Conservation (phyloP, 2,888 invertebrate species). For the Himalopsyche tibetana region DNA sequence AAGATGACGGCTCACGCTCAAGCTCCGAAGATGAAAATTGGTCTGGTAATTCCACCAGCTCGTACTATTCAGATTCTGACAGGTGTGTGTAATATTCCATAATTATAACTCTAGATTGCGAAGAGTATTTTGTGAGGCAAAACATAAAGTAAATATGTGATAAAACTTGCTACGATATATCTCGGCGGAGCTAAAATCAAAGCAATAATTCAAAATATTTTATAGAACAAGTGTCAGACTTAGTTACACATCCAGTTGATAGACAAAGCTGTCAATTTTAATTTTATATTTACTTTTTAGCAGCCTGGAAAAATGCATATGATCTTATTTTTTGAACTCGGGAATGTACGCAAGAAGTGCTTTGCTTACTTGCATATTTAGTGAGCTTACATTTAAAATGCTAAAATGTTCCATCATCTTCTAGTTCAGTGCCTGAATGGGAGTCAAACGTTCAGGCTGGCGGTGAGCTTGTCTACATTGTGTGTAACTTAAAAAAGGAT, state of each 20-base stretch:
- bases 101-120: no score
- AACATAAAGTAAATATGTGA: no score
- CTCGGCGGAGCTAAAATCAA: no score
- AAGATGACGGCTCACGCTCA: constrained; percentile 64
- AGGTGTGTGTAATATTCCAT: constrained; percentile 71
- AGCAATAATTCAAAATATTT: no score
- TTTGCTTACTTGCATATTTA: background rate
- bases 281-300: no score
- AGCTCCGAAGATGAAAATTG: constrained; percentile 68
- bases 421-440: constrained; percentile 83
- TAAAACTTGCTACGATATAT: no score
- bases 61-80: constrained; percentile 79
- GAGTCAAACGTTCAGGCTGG: constrained; percentile 80
- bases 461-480: constrained; percentile 83
- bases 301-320: no score
- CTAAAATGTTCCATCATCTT: constrained; percentile 44
- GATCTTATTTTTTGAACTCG: no score
- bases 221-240: no score
- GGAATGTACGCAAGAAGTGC: constrained; percentile 46
- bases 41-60: constrained; percentile 71
- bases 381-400: background rate
- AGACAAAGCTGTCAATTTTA: no score
- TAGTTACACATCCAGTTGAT: no score
- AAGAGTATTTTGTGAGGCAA: no score
- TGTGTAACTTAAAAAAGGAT: constrained; percentile 74